Conservation (phyloP, 2,113 vertebrate genomes). For the Casuarius casuarius region DNA sequence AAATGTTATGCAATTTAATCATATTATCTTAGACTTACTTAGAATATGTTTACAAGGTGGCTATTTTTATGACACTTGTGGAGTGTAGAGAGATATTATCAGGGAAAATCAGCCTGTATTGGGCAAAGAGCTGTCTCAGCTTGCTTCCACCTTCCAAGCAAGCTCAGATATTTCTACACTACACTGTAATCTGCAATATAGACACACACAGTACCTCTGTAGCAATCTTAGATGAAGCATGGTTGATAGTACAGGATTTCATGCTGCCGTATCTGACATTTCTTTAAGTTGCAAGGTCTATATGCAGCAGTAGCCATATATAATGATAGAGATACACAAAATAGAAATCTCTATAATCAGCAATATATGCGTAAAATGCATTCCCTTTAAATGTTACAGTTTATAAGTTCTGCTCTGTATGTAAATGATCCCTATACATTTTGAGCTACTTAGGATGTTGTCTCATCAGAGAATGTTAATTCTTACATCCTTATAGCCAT, state of each 20-base stretch:
- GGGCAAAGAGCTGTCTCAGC: neutral
- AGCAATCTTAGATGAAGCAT: neutral
- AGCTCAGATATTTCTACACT: neutral
- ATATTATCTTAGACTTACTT: neutral
- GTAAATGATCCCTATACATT: neutral
- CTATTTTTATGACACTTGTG: neutral
- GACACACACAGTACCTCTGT: accelerated
- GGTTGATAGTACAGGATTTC: neutral
- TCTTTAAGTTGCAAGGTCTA: neutral
- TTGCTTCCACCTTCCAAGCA: neutral
- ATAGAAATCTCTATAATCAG: neutral
- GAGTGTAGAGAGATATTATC: neutral
- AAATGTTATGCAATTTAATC: neutral
- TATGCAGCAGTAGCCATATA: neutral
- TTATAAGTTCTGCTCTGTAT: neutral
- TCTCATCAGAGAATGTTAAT: neutral
- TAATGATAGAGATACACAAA: neutral
- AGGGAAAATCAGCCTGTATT: neutral
- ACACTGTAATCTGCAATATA: neutral
- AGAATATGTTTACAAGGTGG: neutral
- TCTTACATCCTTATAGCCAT: neutral
- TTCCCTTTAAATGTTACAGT: neutral
- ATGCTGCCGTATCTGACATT: neutral
- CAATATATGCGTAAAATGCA: neutral
- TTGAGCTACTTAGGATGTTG: neutral